phyloP scores from a whole-genome alignment of 2,888 invertebrate genomes.

The Phlogophora meticulosa region DNA sequence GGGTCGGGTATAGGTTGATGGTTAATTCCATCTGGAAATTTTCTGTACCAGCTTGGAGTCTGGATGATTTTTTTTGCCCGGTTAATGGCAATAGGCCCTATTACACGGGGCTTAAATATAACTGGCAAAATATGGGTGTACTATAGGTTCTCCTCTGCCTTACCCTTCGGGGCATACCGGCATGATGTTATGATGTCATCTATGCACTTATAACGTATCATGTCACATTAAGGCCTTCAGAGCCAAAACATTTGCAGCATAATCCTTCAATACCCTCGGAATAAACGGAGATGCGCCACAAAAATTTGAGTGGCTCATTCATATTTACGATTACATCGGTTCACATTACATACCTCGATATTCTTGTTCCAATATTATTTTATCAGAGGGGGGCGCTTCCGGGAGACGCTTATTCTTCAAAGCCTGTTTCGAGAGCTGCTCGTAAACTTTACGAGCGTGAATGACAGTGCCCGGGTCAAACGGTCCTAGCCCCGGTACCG shows the following conservation, averaged over 20 bases:
- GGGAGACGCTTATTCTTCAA: conserved; percentile 70
- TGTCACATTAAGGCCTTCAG: conserved; percentile 7
- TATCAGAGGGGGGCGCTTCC: conserved; percentile 67
- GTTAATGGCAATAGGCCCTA: no score
- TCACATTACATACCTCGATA: conserved; percentile 72
- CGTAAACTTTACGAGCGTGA: conserved; percentile 79
- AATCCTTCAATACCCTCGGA: conserved; percentile 37
- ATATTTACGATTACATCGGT: conserved; percentile 73
- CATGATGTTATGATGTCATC: no score
- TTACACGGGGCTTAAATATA: no score
- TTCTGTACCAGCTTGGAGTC: no score
- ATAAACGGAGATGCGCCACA: conserved; percentile 65
- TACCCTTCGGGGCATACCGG: no score
- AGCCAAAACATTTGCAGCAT: conserved; percentile 20
- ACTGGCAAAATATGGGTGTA: no score
- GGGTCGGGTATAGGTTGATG: no score
- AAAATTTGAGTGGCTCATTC: conserved; percentile 71
- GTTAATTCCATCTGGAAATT: no score
- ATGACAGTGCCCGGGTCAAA: conserved; percentile 75
- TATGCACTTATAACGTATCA: no score
- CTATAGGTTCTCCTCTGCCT: no score
- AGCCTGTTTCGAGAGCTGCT: conserved; percentile 69
- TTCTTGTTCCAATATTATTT: conserved; percentile 75
- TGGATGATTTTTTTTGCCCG: no score
- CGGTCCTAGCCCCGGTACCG: conserved; percentile 56